These are phyloP conservation scores for Staurois parvus DNA, from an alignment of 2,797 vertebrate species.

Conservation along the genomic window DNA sequence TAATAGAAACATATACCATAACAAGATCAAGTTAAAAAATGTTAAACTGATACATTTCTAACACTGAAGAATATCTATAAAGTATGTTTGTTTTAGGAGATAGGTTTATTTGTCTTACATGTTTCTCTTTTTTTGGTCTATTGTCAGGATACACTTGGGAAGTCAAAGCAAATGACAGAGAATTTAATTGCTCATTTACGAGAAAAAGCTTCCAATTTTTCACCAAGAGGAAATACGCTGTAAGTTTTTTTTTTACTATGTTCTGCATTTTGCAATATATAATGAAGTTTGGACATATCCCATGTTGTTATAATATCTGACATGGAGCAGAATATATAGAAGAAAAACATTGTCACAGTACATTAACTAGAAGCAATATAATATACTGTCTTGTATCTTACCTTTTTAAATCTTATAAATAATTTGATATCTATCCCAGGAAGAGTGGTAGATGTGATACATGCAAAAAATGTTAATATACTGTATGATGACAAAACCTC, in stretches of 20 bases:
- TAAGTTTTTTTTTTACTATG: constrained; percentile 2
- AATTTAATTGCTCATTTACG: constrained; percentile 16
- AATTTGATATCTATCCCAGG: too few species aligned
- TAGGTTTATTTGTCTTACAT: not conserved
- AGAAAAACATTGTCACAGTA: too few species aligned
- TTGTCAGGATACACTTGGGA: constrained; percentile 40
- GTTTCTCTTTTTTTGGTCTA: not conserved
- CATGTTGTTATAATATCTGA: too few species aligned
- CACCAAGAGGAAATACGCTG: constrained; percentile 42
- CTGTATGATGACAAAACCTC: too few species aligned
- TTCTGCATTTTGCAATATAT: not conserved
- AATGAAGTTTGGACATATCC: not conserved
- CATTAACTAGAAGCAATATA: too few species aligned
- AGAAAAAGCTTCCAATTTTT: constrained; percentile 22
- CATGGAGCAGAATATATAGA: too few species aligned
- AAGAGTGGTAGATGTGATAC: too few species aligned
- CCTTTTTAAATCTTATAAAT: too few species aligned
- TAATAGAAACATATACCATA: too few species aligned
- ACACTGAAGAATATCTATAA: not conserved
- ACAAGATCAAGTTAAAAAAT: not conserved
- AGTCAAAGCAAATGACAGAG: constrained; percentile 49
- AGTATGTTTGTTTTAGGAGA: not conserved
- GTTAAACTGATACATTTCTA: not conserved
- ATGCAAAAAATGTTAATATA: too few species aligned
- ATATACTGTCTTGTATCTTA: too few species aligned